These are phyloP conservation scores for Tenthredo amoena DNA, from an alignment of 2,888 invertebrate species.

Conservation along the genomic window DNA sequence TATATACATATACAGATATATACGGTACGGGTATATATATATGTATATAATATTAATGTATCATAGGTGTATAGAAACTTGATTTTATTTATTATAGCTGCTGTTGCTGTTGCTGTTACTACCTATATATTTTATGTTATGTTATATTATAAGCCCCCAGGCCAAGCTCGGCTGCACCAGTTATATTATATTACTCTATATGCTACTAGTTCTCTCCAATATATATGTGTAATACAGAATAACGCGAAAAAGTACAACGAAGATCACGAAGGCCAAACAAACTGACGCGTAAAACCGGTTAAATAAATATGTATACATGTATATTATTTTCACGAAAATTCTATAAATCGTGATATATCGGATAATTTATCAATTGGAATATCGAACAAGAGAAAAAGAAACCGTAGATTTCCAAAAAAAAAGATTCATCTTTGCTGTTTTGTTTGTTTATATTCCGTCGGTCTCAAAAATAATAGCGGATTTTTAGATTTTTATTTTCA, in stretches of 20 bases:
- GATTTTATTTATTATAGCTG: background rate
- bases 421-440: no score
- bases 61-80: background rate
- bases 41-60: background rate
- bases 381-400: background rate
- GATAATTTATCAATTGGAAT: background rate
- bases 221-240: background rate
- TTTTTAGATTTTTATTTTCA: background rate
- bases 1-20: background rate
- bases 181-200: background rate
- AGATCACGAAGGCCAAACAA: slow-evolving; percentile 22
- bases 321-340: background rate
- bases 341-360: background rate
- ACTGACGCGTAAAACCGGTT: slow-evolving; percentile 12
- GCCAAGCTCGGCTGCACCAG: background rate
- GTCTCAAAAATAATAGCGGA: no score
- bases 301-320: background rate
- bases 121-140: background rate
- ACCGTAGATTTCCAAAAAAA: no score
- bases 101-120: background rate
- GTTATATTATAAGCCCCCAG: background rate
- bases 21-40: background rate
- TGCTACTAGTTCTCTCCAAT: background rate
- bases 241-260: background rate
- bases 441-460: no score